Base-by-base conservation (phyloP, 2,888 invertebrate species). In the Pristionchus japonicus region DNA sequence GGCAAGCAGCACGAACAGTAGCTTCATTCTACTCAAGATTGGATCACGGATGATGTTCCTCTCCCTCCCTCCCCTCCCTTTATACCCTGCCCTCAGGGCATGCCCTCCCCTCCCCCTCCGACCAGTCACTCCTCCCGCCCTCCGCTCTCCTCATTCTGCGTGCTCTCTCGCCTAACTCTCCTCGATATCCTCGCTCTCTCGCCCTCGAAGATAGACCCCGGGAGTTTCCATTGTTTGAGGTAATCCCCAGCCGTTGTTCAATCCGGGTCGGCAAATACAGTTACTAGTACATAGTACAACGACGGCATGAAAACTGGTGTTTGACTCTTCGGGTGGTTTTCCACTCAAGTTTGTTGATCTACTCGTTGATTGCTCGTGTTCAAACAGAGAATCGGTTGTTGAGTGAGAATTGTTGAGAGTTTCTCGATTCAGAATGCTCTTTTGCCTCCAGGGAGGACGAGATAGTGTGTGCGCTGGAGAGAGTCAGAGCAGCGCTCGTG, bases 31-130 rank as follows among this genome's bases (percentile, higher is more conserved):
- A 37, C 70, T 64, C 64, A 31, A 64, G 27, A 20, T 27, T 15
- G 77, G 43, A 43, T 77, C 77, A 47, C 9, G 77, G 27, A 27
- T 43, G 77, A 77, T 77, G 77, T 27, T 27, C 27, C 47, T 13
- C 43, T 20, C 43, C 77, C 77, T n/a, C 43, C 74, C 77, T 27
- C 77, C n/a, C 3, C 23, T 0, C 77, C 77, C 13, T 13, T 77
- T 77, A 77, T 77, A 77, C 77, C 77, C 2, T 67, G 31, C 74
- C 77, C 77, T 43, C n/a, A 77, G 77, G 77, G 77, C 43, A 74
- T 7, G 20, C 15, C 57, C 40, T 31, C 31, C 34, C 61, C 61
- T 61, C 61, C 4, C 70, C n/a, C 27, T 7, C 70, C 70, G 40
- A 77, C 77, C 43, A 77, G 77, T 77, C 77, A 43, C 40, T 43